phyloP scores from a whole-genome alignment of 1,140 invertebrate genomes.

The Tenebrio molitor region DNA sequence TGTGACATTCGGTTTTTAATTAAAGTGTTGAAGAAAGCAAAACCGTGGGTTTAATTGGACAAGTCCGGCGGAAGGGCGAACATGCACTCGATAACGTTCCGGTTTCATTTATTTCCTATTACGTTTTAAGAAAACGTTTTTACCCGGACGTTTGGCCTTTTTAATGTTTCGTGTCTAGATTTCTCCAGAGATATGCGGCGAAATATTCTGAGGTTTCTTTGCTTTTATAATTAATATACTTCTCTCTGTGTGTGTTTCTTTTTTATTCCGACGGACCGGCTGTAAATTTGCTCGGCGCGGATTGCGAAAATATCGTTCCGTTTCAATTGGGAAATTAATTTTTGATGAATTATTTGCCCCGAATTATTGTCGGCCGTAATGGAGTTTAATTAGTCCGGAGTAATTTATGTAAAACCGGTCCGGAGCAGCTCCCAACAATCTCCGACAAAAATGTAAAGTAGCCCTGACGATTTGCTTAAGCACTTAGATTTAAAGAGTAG shows the following conservation, averaged over 20 bases:
- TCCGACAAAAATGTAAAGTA: slow-evolving; percentile 34
- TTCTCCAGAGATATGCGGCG: slow-evolving; percentile 29
- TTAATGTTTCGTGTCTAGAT: slow-evolving; percentile 36
- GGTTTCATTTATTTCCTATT: slow-evolving; percentile 6
- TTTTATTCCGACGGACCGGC: background rate
- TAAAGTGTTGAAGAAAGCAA: background rate
- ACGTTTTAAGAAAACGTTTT: slow-evolving; percentile 13
- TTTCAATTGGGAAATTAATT: too few relatives aligned
- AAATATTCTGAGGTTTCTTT: slow-evolving; percentile 33
- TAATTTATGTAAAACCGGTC: slow-evolving; percentile 40
- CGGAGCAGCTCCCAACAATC: slow-evolving; percentile 3
- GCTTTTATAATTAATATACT: slow-evolving; percentile 41
- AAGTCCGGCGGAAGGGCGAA: background rate
- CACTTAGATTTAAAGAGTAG: slow-evolving; percentile 42
- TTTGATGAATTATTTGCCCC: too few relatives aligned
- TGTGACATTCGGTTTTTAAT: slow-evolving; percentile 20
- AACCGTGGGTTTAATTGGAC: background rate
- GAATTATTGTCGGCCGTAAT: too few relatives aligned
- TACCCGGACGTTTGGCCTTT: background rate
- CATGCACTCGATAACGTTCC: slow-evolving; percentile 1
- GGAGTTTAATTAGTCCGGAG: too few relatives aligned
- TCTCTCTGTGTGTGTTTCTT: background rate
- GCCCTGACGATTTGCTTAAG: slow-evolving; percentile 6
- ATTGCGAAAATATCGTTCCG: too few relatives aligned
- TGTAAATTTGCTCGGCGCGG: background rate